phyloP scores from a whole-genome alignment of 1,140 invertebrate genomes.

The Capitella teleta region DNA sequence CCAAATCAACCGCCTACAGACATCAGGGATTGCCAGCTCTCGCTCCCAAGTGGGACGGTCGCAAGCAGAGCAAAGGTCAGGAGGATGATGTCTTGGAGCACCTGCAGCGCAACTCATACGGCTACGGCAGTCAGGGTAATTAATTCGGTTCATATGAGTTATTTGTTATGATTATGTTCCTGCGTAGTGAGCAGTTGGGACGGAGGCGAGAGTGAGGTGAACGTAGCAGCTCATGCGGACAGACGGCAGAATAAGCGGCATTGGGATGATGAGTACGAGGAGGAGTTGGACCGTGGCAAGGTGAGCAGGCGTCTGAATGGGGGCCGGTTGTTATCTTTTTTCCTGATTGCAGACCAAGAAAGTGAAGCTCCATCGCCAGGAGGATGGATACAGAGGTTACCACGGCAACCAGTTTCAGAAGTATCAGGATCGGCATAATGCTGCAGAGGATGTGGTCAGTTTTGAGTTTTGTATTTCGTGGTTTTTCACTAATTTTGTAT shows the following conservation, averaged over 20 bases:
- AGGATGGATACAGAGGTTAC: not conserved
- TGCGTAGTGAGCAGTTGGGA: not conserved
- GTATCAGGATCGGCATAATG: not conserved
- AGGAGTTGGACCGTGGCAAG: not conserved
- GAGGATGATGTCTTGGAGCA: too few relatives aligned
- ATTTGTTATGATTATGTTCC: not conserved
- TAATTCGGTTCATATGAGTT: not conserved
- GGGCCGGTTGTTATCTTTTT: not conserved
- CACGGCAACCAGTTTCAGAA: not conserved
- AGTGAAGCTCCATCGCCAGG: not conserved
- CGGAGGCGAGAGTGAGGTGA: not conserved
- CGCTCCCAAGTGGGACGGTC: too few relatives aligned
- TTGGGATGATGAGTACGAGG: not conserved
- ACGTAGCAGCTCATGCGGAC: too few relatives aligned
- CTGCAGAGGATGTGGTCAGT: not conserved
- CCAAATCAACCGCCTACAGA: too few relatives aligned
- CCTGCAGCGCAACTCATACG: too few relatives aligned
- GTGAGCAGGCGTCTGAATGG: not conserved
- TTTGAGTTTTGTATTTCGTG: too few relatives aligned
- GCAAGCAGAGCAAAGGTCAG: too few relatives aligned
- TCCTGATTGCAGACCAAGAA: conserved; percentile 1
- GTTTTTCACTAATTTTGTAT: too few relatives aligned
- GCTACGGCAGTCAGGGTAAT: too few relatives aligned
- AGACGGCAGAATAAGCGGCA: not conserved
- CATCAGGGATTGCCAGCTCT: too few relatives aligned